These are phyloP conservation scores for Bombus pyrosoma DNA, from an alignment of 1,140 invertebrate species.

Conservation along the genomic window DNA sequence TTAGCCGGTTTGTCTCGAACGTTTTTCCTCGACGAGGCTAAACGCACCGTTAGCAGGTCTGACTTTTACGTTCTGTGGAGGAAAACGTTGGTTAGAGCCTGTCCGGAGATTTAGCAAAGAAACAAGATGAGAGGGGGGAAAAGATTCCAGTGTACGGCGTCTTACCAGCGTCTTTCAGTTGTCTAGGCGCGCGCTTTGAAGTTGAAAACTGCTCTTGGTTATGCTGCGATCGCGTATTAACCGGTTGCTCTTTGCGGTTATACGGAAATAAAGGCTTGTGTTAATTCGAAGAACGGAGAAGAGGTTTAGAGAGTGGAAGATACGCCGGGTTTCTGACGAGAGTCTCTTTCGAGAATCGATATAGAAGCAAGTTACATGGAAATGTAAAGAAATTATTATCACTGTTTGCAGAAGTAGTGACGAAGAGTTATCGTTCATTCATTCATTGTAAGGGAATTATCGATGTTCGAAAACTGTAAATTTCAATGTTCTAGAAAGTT, in stretches of 20 bases:
- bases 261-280: neutral
- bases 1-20: slow-evolving; percentile 35
- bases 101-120: neutral
- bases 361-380: neutral
- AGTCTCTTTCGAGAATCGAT: neutral
- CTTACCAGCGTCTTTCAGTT: neutral
- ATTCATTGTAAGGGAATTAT: too few species aligned
- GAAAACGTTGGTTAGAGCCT: neutral
- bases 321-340: neutral
- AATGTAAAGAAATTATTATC: neutral
- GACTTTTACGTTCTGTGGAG: neutral
- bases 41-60: slow-evolving; percentile 26
- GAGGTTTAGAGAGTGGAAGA: too few species aligned
- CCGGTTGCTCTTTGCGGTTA: neutral
- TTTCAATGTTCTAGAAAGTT: too few species aligned
- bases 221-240: neutral
- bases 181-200: neutral
- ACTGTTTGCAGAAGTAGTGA: too few species aligned
- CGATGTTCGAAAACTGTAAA: too few species aligned
- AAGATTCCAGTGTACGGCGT: neutral
- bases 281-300: neutral
- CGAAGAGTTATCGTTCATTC: too few species aligned
- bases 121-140: neutral
- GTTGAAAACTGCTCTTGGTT: neutral
- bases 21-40: slow-evolving; percentile 19